Evolutionary conservation across 2,888 invertebrate genomes (phyloP), one percentile per base, ranked within the genome.

Genomic region (Agrenia bidenticulata): DNA sequence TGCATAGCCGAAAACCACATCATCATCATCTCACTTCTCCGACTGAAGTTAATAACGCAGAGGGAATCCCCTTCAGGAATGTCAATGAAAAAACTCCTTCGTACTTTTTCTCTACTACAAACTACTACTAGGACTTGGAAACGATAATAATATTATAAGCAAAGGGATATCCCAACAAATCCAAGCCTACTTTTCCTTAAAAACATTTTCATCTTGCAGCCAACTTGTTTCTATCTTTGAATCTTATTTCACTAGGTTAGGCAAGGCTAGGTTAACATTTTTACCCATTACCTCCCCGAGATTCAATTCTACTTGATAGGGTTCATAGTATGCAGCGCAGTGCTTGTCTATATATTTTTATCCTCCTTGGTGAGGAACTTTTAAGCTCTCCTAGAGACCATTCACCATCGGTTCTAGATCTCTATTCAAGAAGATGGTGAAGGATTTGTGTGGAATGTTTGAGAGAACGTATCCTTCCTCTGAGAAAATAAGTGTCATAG

Each of bases 51-150:
- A 27, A 59, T 51, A 51, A 59, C 24, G 64, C 61, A 55, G 72
- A 74, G 73, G 74, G 73, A 74, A 74, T 72, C 73, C 74, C 74
- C 70, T 70, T 71, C 66, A 73, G 74, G 74, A 74, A 74, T 74
- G 74, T 73, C 69, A 68, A 72, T 71, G 71, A 74, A 74, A 74
- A 71, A 66, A 45, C 45, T 15, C 45, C 45, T 45, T 45, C 45
- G 19, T 45, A 19, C 45, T 11, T 45, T n/a, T 15, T 45, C 45
- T 45, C 5, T 11, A 5, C 5, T 45, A 5, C 15, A 45, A 19
- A 19, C n/a, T 45, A 5, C 45, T 19, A 45, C 15, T 19, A 45
- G 19, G 9, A 9, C n/a, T 45, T 45, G n/a, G 5, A 17, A 45
- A 19, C 45, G 4, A 45, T 17, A 45, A 45, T 19, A 45, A 17